Conservation (phyloP, 37 sponge, comb jelly and placozoan genomes). For the Theonella swinhoei region DNA sequence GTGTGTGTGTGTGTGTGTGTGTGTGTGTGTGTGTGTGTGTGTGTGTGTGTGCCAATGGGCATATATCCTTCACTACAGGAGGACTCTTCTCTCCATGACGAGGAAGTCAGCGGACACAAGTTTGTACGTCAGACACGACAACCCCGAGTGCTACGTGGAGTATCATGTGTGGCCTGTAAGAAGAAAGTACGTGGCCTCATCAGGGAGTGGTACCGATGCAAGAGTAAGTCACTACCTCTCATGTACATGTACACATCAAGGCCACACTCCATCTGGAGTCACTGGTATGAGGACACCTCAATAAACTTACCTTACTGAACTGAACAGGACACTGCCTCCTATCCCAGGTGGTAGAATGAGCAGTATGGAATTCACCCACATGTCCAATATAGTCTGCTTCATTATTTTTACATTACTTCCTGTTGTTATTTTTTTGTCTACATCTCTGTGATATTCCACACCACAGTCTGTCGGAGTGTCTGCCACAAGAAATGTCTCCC, state of each 20-base stretch:
- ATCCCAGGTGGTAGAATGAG: no score
- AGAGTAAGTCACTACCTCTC: constrained; percentile 47
- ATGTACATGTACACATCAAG: no score
- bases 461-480: constrained; percentile 11
- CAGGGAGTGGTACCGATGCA: constrained; percentile 54
- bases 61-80: neutral
- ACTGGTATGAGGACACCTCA: no score
- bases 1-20: no score
- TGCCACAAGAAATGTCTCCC: constrained; percentile 20
- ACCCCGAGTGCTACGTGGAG: neutral
- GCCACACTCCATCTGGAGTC: no score
- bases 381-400: no score
- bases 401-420: no score
- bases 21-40: constrained; percentile 14
- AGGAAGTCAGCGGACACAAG: constrained; percentile 57
- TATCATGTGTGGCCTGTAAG: constrained; percentile 64
- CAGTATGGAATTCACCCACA: no score
- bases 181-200: constrained; percentile 43
- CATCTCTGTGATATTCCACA: no score
- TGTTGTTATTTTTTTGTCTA: no score
- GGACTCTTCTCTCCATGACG: neutral
- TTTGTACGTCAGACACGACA: constrained; percentile 37
- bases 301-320: no score
- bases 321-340: no score
- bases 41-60: neutral